Evolutionary conservation across 2,113 vertebrate genomes (phyloP).

Genomic region (Thalassarche chlororhynchos): DNA sequence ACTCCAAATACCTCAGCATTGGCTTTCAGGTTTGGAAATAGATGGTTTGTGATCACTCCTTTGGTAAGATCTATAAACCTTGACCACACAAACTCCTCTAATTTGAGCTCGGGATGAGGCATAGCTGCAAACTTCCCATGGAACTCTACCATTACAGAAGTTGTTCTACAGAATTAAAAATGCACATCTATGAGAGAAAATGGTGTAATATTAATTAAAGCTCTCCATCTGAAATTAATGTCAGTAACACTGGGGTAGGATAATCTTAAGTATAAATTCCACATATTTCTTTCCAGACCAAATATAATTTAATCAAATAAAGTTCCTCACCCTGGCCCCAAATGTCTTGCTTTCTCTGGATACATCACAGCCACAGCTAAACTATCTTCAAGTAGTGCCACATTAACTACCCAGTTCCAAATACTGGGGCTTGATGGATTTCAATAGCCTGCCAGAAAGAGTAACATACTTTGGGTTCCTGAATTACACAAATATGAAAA

Average conservation of each 20-base stretch:
- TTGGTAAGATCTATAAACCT: neutral
- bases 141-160: neutral
- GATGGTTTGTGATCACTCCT: neutral
- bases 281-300: neutral
- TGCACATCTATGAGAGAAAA: neutral
- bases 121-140: neutral
- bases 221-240: neutral
- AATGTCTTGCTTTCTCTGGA: neutral
- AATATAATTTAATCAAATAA: neutral
- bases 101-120: neutral
- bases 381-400: neutral
- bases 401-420: neutral
- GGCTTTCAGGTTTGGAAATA: neutral
- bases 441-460: neutral
- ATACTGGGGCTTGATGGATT: neutral
- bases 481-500: slow-evolving; percentile 20
- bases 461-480: neutral
- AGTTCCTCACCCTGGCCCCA: neutral
- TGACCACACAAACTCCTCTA: neutral
- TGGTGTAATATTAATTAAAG: neutral
- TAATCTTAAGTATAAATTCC: neutral
- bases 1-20: neutral
- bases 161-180: neutral
- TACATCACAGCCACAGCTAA: neutral
- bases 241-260: neutral